A percentile compares a stretch with the other conserved stretches of the same genome.
phyloP scores from a whole-genome alignment of 2,888 invertebrate species.

The Pachydiplax longipennis region DNA sequence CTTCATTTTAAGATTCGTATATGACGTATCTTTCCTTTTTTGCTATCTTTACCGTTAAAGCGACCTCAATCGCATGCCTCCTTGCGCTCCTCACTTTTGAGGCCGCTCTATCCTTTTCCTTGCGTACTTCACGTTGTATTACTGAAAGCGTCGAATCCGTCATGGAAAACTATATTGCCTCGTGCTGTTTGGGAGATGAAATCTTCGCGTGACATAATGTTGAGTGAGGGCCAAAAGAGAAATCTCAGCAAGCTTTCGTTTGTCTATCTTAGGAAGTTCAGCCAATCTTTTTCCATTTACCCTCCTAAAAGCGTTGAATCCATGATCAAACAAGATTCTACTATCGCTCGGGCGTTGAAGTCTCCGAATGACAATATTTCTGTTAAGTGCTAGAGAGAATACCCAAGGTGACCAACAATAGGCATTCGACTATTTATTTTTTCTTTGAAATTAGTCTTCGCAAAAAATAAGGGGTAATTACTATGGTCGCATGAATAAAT shows the following conservation, averaged over 20 bases:
- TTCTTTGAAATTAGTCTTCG: no score
- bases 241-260: background rate
- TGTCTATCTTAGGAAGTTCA: no score
- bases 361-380: no score
- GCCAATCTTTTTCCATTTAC: no score
- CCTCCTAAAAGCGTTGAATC: no score
- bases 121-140: background rate
- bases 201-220: background rate
- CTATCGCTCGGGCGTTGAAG: no score
- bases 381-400: no score
- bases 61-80: slow-evolving; percentile 37
- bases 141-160: background rate
- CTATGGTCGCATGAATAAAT: no score
- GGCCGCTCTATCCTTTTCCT: slow-evolving; percentile 24
- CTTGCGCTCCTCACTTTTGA: slow-evolving; percentile 27
- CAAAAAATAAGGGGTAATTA: no score
- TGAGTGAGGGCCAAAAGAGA: background rate
- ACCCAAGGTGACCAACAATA: no score
- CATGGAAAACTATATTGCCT: background rate
- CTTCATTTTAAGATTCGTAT: background rate
- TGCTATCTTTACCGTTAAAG: slow-evolving; percentile 40
- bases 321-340: no score
- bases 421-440: no score
- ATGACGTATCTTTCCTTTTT: slow-evolving; percentile 2
- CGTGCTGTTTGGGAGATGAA: background rate